Conservation (phyloP, 2,797 vertebrate species). For the Notamacropus eugenii region DNA sequence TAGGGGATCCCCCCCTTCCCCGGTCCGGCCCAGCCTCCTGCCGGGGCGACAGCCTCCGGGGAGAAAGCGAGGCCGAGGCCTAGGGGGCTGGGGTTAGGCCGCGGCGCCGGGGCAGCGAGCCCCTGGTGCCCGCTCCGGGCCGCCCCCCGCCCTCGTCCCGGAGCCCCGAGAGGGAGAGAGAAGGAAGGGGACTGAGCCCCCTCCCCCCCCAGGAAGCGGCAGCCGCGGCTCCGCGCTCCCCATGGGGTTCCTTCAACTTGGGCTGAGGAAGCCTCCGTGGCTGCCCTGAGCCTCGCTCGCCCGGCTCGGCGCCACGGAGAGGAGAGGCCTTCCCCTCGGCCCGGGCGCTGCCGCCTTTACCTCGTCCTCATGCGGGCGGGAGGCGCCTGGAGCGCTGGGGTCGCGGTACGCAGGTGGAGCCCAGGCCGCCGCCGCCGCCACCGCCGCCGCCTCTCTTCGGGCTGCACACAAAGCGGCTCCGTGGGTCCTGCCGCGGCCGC, state of each 20-base stretch:
- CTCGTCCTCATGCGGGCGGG: conserved; percentile 78
- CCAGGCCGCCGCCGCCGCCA: conserved; percentile 76
- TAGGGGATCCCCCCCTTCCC: background rate
- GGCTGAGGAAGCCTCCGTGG: conserved; percentile 56
- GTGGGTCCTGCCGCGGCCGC: conserved; percentile 73
- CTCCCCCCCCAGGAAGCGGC: conserved; percentile 61
- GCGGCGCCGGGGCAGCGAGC: conserved; percentile 85
- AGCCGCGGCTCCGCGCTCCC: conserved; percentile 79
- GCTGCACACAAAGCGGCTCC: conserved; percentile 79
- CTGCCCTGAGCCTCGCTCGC: conserved; percentile 37
- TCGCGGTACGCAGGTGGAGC: conserved; percentile 81
- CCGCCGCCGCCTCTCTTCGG: conserved; percentile 61
- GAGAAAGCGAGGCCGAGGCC: conserved; percentile 81
- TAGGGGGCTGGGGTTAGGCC: conserved; percentile 90
- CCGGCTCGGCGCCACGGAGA: conserved; percentile 18
- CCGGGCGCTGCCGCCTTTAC: conserved; percentile 69
- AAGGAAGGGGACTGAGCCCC: background rate
- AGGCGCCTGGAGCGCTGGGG: conserved; percentile 69
- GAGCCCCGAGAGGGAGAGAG: conserved; percentile 4
- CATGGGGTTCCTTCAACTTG: conserved; percentile 82
- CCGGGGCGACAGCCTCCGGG: conserved; percentile 52
- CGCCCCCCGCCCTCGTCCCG: conserved; percentile 1
- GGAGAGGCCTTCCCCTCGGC: conserved; percentile 66
- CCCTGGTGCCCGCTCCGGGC: conserved; percentile 55
- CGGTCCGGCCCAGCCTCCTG: background rate